Conservation (phyloP, 2,888 invertebrate genomes). For the Conus canariensis region DNA sequence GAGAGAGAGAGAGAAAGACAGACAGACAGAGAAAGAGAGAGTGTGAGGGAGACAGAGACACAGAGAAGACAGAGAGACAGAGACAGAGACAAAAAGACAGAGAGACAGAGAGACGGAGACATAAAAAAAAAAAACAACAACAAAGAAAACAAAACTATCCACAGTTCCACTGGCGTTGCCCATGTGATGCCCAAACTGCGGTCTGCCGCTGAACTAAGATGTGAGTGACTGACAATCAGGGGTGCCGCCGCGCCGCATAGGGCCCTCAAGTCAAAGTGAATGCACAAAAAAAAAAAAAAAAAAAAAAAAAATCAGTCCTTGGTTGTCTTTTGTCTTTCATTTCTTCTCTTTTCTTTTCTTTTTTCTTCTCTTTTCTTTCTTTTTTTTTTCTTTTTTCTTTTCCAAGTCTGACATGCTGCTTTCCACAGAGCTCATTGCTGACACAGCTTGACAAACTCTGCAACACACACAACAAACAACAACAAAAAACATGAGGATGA, state of each 20-base stretch:
- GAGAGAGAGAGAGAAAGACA: not conserved
- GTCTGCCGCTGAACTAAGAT: too few relatives aligned
- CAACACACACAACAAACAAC: not conserved
- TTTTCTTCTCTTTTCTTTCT: not conserved
- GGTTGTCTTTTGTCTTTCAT: too few relatives aligned
- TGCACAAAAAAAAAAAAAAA: not conserved
- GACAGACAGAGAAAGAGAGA: not conserved
- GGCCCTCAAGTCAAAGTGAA: too few relatives aligned
- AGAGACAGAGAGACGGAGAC: not conserved
- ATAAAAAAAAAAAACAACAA: not conserved
- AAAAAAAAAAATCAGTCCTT: not conserved
- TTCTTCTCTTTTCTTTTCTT: not conserved
- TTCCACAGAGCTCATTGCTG: too few relatives aligned
- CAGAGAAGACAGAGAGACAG: slow-evolving; percentile 1
- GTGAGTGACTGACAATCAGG: too few relatives aligned
- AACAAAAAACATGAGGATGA: too few relatives aligned
- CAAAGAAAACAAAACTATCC: not conserved
- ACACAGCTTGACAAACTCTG: not conserved
- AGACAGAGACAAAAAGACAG: not conserved
- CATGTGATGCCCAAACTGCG: too few relatives aligned
- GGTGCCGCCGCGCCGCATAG: too few relatives aligned
- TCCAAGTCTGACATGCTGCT: too few relatives aligned
- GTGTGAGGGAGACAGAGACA: not conserved
- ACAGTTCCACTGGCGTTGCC: too few relatives aligned
- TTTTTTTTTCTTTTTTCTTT: too few relatives aligned